phyloP scores from a whole-genome alignment of 2,888 invertebrate genomes.

The Embidobia sp. region DNA sequence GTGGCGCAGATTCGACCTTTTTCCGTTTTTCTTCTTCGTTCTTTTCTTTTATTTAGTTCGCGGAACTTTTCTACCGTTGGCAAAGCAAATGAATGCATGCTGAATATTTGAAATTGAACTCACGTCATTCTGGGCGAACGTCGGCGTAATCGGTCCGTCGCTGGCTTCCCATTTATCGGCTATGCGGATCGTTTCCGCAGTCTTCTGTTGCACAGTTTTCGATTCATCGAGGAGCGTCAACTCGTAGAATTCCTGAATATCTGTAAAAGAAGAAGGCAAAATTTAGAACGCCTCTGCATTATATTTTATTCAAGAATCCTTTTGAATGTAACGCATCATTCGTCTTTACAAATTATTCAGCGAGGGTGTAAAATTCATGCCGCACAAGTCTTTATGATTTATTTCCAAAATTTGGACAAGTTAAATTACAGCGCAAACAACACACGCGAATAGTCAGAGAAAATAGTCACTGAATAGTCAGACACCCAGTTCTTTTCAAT shows the following conservation, averaged over 20 bases:
- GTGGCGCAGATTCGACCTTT: neutral
- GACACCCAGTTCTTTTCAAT: neutral
- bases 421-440: conserved; percentile 3
- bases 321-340: conserved; percentile 35
- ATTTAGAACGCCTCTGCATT: conserved; percentile 36
- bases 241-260: conserved; percentile 99
- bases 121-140: conserved; percentile 85
- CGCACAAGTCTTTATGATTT: conserved; percentile 14
- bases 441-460: neutral
- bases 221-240: conserved; percentile 97
- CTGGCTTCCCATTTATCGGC: conserved; percentile 95
- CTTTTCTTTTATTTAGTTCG: conserved; percentile 13
- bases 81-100: conserved; percentile 53
- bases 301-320: conserved; percentile 48
- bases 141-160: conserved; percentile 85
- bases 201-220: conserved; percentile 97
- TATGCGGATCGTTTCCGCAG: conserved; percentile 96
- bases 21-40: neutral
- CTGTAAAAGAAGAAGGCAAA: conserved; percentile 83
- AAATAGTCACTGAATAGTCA: conserved; percentile 2
- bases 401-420: conserved; percentile 5
- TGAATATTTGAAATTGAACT: conserved; percentile 76
- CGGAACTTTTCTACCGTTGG: conserved; percentile 18
- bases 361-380: conserved; percentile 5
- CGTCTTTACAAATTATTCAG: conserved; percentile 47